Percentiles rank a stretch among this genome's conserved stretches.
Evolutionary conservation across 2,888 invertebrate genomes (phyloP).

Genomic region (Poecilobothrus nobilitatus): DNA sequence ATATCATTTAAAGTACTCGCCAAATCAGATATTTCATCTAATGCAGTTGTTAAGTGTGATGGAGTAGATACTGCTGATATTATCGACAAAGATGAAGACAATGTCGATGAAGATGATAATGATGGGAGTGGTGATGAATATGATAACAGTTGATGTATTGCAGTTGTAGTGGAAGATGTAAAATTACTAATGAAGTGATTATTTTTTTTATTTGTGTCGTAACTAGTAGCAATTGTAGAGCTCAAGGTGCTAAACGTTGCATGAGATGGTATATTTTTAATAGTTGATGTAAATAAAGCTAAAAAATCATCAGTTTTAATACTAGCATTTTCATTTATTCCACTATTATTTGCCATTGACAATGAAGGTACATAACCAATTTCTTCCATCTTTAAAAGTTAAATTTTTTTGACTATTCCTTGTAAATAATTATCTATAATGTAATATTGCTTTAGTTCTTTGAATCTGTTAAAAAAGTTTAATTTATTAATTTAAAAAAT

Average conservation of each 20-base stretch:
- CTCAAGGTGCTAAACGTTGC: not conserved
- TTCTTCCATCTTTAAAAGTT: slow-evolving; percentile 20
- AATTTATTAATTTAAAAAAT: too few relatives aligned
- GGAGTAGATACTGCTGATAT: slow-evolving; percentile 30
- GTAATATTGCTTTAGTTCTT: not conserved
- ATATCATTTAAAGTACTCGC: not conserved
- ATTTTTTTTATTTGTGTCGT: not conserved
- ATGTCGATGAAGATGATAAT: slow-evolving; percentile 22
- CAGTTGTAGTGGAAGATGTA: slow-evolving; percentile 32
- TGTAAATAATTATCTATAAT: not conserved
- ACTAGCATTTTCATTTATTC: not conserved
- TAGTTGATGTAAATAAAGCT: slow-evolving; percentile 36
- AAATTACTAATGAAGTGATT: slow-evolving; percentile 14
- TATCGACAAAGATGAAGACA: slow-evolving; percentile 34
- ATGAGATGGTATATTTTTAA: slow-evolving; percentile 20
- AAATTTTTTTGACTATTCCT: slow-evolving; percentile 12
- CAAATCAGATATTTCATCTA: slow-evolving; percentile 11
- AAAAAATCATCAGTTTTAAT: slow-evolving; percentile 44
- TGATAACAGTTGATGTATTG: slow-evolving; percentile 28
- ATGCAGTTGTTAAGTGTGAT: slow-evolving; percentile 25
- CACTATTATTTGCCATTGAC: not conserved
- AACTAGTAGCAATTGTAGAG: not conserved
- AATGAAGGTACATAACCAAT: not conserved
- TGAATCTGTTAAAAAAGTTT: not conserved
- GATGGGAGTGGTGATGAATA: slow-evolving; percentile 26